These are phyloP conservation scores for Scyliorhinus canicula DNA, from an alignment of 2,797 vertebrate species.

Conservation along the genomic window DNA sequence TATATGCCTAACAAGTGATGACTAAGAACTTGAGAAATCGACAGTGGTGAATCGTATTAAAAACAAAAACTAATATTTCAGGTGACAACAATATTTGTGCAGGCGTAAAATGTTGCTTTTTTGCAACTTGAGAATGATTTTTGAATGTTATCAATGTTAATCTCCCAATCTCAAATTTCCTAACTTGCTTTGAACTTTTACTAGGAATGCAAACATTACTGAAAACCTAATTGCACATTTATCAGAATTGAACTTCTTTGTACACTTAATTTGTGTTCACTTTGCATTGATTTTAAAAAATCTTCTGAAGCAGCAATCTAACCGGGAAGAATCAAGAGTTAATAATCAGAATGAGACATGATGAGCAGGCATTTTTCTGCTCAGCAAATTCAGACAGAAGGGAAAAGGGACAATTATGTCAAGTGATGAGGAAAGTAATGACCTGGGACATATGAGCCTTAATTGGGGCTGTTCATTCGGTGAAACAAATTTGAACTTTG, in stretches of 20 bases:
- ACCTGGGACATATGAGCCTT: neutral
- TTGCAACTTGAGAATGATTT: neutral
- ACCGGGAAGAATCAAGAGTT: neutral
- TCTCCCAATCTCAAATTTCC: neutral
- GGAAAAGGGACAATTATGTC: neutral
- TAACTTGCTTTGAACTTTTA: neutral
- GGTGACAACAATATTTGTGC: neutral
- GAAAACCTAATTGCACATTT: neutral
- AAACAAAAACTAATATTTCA: neutral
- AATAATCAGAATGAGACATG: neutral
- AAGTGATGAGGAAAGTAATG: neutral
- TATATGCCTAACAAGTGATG: neutral
- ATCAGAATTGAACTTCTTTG: neutral
- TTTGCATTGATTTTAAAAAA: neutral
- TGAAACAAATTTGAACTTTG: neutral
- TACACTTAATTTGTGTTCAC: neutral
- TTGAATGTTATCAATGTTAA: neutral
- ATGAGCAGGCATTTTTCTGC: neutral
- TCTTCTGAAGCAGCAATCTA: neutral
- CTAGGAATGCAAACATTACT: neutral
- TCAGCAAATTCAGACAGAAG: neutral
- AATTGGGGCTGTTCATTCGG: neutral
- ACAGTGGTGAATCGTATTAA: neutral
- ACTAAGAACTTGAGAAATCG: neutral
- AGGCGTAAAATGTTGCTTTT: neutral